These are phyloP conservation scores for Stictonetta naevosa DNA, from an alignment of 2,113 vertebrate species.

Conservation along the genomic window DNA sequence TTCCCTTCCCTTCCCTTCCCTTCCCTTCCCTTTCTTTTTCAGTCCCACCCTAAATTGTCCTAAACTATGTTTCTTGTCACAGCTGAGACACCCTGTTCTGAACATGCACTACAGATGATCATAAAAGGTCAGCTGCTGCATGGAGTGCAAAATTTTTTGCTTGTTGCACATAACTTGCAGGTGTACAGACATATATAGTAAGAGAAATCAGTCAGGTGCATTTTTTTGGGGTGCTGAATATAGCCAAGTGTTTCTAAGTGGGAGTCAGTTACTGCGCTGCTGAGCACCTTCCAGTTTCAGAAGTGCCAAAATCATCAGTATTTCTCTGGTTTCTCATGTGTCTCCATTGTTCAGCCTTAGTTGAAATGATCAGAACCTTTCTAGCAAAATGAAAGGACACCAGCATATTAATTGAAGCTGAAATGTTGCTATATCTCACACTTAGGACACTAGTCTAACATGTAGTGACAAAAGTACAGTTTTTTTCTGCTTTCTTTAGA, in stretches of 20 bases:
- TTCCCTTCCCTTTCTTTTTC: not conserved
- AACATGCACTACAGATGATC: not conserved
- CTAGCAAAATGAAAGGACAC: not conserved
- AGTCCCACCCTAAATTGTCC: not conserved
- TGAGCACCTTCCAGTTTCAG: not conserved
- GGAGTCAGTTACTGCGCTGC: not conserved
- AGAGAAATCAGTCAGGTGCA: not conserved
- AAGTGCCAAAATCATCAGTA: not conserved
- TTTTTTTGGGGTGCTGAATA: not conserved
- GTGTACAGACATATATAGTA: conserved; percentile 26
- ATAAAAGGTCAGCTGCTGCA: conserved; percentile 28
- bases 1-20: too few relatives aligned
- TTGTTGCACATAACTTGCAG: conserved; percentile 18
- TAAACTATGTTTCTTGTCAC: not conserved
- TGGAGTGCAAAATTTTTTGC: not conserved
- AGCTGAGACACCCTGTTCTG: not conserved
- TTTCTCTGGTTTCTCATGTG: not conserved
- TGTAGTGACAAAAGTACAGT: not conserved
- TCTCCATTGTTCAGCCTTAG: not conserved
- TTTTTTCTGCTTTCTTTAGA: not conserved
- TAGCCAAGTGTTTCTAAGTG: not conserved
- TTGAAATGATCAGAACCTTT: not conserved
- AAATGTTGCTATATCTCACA: not conserved
- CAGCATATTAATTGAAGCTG: not conserved
- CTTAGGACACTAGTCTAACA: not conserved